Evolutionary conservation across 2,888 invertebrate species (phyloP), one percentile per base, ranked within the genome.

Genomic region (Lymantria monacha): DNA sequence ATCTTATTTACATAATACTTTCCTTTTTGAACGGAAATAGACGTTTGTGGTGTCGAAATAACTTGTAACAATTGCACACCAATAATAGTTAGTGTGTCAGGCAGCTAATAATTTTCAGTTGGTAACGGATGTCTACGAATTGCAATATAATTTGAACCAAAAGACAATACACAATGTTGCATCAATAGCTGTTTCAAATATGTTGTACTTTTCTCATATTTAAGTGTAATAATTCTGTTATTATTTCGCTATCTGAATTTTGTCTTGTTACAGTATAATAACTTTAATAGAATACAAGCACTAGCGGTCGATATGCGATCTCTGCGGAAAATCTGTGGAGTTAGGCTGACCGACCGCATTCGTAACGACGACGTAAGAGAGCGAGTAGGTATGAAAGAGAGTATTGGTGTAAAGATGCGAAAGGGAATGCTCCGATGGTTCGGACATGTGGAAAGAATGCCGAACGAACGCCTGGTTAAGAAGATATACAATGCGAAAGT

Each of bases 1-100:
- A 66, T 66, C 54, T 68, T 57, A 74, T 77, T 79, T 73, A 63
- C 75, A 76, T 77, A 73, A 65, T 42, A 68, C 78, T 82, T 83
- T 81, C 81, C 73, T 76, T 79, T 74, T 70, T 63, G 55, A 73
- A 72, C 80, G 81, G 83, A 85, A 81, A 83, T 65, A 63, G 68
- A 58, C 69, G 72, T 71, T 41, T 75, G n/a, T 74, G 66, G 59
- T 75, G 72, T 69, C 70, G 76, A 79, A 76, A 76, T 72, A 69
- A 69, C 66, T 66, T 53, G 62, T 60, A 68, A 70, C 63, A 57
- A 55, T 63, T 64, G 64, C 72, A 57, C 48, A 61, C 49, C 61
- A 69, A 67, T 64, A 62, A 64, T 65, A 54, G 60, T 62, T 47
- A 70, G 68, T 69, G 63, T 54, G 55, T 51, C 45, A 59, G 61